phyloP scores from a whole-genome alignment of 2,797 vertebrate species.

The Leptoclinus maculatus region DNA sequence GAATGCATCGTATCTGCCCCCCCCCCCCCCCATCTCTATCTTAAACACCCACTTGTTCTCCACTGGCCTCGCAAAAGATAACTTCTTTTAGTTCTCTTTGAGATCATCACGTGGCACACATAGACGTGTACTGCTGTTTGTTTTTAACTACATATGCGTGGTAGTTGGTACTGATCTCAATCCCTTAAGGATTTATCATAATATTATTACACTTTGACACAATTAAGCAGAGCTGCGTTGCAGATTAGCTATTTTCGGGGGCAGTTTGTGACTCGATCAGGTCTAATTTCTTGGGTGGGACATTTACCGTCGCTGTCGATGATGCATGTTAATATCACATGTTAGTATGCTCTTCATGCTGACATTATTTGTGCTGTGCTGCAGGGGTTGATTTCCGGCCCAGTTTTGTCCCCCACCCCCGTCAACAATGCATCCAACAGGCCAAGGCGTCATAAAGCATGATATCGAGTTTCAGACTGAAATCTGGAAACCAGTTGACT shows the following conservation, averaged over 20 bases:
- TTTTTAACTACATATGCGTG: background rate
- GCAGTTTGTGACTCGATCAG: background rate
- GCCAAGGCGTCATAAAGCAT: background rate
- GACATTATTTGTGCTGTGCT: slow-evolving; percentile 2
- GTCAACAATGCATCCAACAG: background rate
- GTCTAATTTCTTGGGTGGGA: background rate
- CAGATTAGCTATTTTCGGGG: slow-evolving; percentile 7
- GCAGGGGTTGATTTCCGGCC: background rate
- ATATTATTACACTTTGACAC: background rate
- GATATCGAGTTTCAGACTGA: slow-evolving; percentile 1
- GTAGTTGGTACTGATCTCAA: background rate
- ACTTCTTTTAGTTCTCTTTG: background rate
- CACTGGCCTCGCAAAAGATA: background rate
- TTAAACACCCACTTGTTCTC: slow-evolving; percentile 8
- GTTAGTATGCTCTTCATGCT: background rate
- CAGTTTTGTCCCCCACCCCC: background rate
- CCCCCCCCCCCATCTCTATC: background rate
- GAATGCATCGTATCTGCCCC: slow-evolving; percentile 2
- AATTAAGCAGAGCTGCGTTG: background rate
- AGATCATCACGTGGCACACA: background rate
- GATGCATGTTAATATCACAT: background rate
- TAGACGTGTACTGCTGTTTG: background rate
- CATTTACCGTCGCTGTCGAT: background rate
- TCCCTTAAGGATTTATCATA: background rate
- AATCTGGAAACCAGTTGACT: slow-evolving; percentile 7